A percentile compares a stretch with the other conserved stretches of the same genome.
These are phyloP conservation scores for Villa cingulata DNA, from an alignment of 2,888 invertebrate species.

Conservation along the genomic window DNA sequence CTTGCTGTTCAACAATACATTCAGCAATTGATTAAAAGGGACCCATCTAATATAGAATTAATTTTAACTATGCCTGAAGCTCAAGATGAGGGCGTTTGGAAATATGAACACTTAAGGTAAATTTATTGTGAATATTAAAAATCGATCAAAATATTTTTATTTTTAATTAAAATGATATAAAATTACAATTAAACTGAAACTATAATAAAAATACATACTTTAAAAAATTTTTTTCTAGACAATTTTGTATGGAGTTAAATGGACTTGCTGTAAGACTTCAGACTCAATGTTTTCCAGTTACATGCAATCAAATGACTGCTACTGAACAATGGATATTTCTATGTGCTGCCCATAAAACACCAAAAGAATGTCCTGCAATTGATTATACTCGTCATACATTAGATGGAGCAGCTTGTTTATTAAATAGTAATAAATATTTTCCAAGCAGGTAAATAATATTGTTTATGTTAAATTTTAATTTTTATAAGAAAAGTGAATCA, in stretches of 20 bases:
- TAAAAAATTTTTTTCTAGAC: too few species aligned
- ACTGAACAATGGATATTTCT: constrained; percentile 99
- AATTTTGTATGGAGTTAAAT: constrained; percentile 99
- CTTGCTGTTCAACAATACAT: constrained; percentile 97
- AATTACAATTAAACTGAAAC: too few species aligned
- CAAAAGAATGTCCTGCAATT: constrained; percentile 99
- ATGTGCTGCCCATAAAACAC: constrained; percentile 99
- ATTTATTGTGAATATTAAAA: too few species aligned
- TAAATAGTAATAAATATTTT: constrained; percentile 99
- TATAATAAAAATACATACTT: neutral
- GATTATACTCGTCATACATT: constrained; percentile 97
- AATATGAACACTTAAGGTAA: constrained; percentile 93
- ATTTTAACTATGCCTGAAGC: constrained; percentile 94
- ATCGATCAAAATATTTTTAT: neutral
- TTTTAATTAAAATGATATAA: neutral
- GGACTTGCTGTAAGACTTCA: constrained; percentile 94
- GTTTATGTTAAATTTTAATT: too few species aligned
- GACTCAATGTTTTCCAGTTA: constrained; percentile 91
- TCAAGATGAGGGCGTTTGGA: constrained; percentile 99
- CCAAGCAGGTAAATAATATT: constrained; percentile 72
- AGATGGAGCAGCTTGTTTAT: constrained; percentile 95
- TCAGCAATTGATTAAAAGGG: constrained; percentile 89
- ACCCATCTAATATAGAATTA: constrained; percentile 84
- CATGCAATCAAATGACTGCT: constrained; percentile 98
- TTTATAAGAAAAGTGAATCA: too few species aligned